phyloP scores from a whole-genome alignment of 2,113 vertebrate species.

The Oxyruncus cristatus region DNA sequence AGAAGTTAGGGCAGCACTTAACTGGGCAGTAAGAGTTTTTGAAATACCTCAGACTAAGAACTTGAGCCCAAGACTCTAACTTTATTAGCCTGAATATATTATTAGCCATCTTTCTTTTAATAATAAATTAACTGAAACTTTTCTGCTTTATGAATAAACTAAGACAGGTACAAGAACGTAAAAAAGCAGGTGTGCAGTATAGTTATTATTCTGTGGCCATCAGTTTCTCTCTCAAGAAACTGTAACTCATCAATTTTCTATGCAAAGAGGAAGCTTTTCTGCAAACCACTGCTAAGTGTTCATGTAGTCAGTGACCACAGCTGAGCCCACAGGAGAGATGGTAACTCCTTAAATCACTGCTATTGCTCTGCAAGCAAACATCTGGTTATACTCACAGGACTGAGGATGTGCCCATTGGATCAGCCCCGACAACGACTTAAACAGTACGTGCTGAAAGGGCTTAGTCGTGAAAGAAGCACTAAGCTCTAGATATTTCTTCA shows the following conservation, averaged over 20 bases:
- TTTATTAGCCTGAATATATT: neutral
- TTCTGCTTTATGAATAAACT: neutral
- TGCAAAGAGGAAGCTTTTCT: neutral
- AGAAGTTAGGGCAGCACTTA: neutral
- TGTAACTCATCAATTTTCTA: neutral
- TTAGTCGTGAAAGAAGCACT: neutral
- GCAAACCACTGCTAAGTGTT: neutral
- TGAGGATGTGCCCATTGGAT: neutral
- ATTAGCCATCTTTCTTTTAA: neutral
- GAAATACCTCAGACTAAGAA: neutral
- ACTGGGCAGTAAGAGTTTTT: neutral
- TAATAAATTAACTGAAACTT: neutral
- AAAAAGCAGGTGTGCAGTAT: neutral
- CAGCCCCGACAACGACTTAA: neutral
- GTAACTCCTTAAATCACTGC: neutral
- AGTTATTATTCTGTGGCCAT: neutral
- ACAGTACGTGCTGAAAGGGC: neutral
- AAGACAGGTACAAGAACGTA: neutral
- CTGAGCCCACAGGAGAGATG: neutral
- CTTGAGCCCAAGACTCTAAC: neutral
- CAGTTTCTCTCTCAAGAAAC: neutral
- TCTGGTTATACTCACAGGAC: slow-evolving; percentile 3
- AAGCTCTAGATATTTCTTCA: neutral
- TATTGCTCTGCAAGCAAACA: neutral
- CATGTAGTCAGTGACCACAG: neutral